Percentiles rank a stretch among this genome's conserved stretches.
phyloP scores from a whole-genome alignment of 2,888 invertebrate genomes.

The Pyralis farinalis region DNA sequence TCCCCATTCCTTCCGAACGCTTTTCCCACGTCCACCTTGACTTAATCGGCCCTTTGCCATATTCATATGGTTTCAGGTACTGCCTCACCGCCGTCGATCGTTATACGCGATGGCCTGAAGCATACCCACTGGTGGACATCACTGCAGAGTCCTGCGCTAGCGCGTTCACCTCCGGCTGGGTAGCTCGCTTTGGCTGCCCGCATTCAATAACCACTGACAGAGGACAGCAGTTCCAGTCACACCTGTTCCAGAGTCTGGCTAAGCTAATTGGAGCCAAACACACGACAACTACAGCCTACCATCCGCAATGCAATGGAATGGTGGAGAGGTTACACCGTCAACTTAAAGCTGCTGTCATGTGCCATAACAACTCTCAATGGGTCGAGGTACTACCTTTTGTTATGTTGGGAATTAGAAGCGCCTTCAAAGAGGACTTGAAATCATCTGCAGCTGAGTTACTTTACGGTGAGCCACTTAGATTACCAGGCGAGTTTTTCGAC shows the following conservation, averaged over 20 bases:
- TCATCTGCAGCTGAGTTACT: constrained; percentile 26
- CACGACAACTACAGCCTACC: constrained; percentile 5
- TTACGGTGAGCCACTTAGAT: constrained; percentile 24
- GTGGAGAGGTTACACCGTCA: constrained; percentile 15
- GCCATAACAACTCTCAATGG: constrained; percentile 9
- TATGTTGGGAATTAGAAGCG: constrained; percentile 10
- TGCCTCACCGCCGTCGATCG: constrained; percentile 38
- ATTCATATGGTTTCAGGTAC: constrained; percentile 30
- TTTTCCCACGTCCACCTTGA: constrained; percentile 56
- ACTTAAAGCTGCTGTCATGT: constrained; percentile 12
- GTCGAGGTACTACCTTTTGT: constrained; percentile 9
- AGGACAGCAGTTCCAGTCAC: constrained; percentile 15
- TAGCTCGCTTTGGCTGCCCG: constrained; percentile 44
- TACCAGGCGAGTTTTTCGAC: constrained; percentile 25
- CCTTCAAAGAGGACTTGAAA: constrained; percentile 16
- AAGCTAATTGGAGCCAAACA: background rate
- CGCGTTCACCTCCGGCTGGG: constrained; percentile 38
- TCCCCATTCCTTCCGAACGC: constrained; percentile 23
- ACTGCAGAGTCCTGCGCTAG: constrained; percentile 32
- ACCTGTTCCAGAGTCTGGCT: constrained; percentile 15
- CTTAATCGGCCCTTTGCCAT: constrained; percentile 50
- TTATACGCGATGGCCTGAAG: constrained; percentile 35
- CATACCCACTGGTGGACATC: constrained; percentile 30
- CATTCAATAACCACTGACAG: constrained; percentile 11
- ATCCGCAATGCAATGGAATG: constrained; percentile 13